Evolutionary conservation across 2,888 invertebrate genomes (phyloP), one percentile per base, ranked within the genome.

Genomic region (Orthosia cruda): DNA sequence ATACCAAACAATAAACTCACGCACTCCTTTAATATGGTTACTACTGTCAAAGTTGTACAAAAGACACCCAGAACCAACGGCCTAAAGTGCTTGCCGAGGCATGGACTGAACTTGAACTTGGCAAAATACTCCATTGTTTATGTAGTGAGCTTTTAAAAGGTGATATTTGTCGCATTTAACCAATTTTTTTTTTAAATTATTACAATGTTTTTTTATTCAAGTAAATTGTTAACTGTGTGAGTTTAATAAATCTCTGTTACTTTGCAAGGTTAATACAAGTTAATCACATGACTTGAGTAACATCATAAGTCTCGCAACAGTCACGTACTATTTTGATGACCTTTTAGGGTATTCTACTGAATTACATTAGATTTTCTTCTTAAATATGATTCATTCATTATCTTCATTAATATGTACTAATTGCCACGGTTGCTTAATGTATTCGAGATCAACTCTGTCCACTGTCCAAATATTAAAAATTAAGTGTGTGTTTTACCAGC

Each of bases 271-370:
- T 26, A 20, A 63, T 58, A 16, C 18, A 49, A 12, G 9, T 55
- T 32, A 50, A 62, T 54, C 13, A 58, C 1, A 52, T 65, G 49
- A 82, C 70, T n/a, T 11, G 20, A 54, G 23, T 69, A 32, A 55
- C 13, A 32, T 65, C 40, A 50, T 54, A 13, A 58, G n/a, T 66
- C 62, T 23, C 11, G 18, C 23, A 47, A 61, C 16, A 58, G 49
- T 66, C 78, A 83, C 78, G 83, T 83, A 58, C 26, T 61, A 62
- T 58, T 77, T 54, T 70, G 40, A 80, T 54, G 62, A 77, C 54
- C 20, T 75, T 75, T 68, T 47, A 55, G 49, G 50, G 18, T 23
- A 11, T 45, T 61, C 50, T 20, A 81, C 68, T 82, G 23, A 65
- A 68, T 65, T 61, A 69, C 49, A 49, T 54, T 26, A 7, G 9